Conservation (phyloP, 2,888 invertebrate genomes). For the Quadroppia sp. region DNA sequence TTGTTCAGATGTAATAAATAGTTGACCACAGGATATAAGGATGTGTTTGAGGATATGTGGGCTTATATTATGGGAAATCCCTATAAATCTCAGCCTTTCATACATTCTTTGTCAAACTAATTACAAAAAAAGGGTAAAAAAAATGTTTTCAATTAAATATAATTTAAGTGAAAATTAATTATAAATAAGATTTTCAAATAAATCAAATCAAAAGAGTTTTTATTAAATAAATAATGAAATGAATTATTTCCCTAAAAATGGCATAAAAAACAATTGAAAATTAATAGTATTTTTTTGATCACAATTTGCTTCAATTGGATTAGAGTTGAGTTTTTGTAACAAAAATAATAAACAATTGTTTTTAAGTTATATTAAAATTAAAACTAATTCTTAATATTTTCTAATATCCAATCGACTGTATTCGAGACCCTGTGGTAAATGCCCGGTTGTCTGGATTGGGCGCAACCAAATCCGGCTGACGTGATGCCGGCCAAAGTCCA, state of each 20-base stretch:
- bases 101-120: no score
- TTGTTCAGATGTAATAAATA: no score
- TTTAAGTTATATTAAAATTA: background rate
- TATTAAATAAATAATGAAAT: slow-evolving; percentile 33
- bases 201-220: slow-evolving; percentile 9
- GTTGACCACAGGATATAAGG: no score
- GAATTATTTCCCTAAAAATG: slow-evolving; percentile 11
- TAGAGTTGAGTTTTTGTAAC: background rate
- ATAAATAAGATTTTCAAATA: background rate
- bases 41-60: no score
- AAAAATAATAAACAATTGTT: background rate
- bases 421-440: slow-evolving; percentile 71
- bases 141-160: background rate
- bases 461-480: slow-evolving; percentile 80
- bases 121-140: no score
- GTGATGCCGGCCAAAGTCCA: slow-evolving; percentile 76
- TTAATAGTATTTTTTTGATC: background rate
- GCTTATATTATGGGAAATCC: no score
- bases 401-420: slow-evolving; percentile 50
- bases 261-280: slow-evolving; percentile 10
- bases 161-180: background rate
- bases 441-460: slow-evolving; percentile 77
- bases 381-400: slow-evolving; percentile 27
- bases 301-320: background rate
- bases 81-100: no score